phyloP scores from a whole-genome alignment of 2,113 vertebrate genomes.

The Corapipo altera region DNA sequence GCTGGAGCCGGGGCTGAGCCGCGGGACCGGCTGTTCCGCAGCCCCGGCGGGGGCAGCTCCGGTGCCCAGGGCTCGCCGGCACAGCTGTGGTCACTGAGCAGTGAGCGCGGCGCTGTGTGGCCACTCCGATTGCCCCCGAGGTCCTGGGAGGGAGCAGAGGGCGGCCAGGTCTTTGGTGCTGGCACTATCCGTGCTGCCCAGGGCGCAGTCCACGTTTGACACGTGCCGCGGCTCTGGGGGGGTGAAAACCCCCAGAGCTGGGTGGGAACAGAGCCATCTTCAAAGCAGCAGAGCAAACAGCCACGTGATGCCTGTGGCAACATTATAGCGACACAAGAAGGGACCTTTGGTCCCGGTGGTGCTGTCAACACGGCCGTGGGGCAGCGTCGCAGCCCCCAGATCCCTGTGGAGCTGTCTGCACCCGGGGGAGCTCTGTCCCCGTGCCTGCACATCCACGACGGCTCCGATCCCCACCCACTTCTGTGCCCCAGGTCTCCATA shows the following conservation, averaged over 20 bases:
- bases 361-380: background rate
- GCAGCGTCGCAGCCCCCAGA: background rate
- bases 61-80: accelerated
- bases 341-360: slow-evolving; percentile 13
- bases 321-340: background rate
- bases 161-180: accelerated
- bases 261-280: background rate
- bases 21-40: accelerated
- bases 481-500: background rate
- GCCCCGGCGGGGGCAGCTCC: accelerated
- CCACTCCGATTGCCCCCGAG: accelerated
- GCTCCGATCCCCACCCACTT: background rate
- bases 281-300: slow-evolving; percentile 12
- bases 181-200: accelerated
- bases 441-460: background rate
- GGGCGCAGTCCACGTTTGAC: accelerated
- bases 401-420: background rate
- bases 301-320: background rate
- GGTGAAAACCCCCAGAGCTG: background rate
- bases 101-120: accelerated
- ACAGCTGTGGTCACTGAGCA: accelerated
- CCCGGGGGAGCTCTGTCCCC: too few relatives aligned
- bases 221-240: accelerated
- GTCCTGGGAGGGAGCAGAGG: background rate
- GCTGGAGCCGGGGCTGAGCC: background rate